Percentiles rank a stretch among this genome's conserved stretches.
Conservation (phyloP, 2,888 invertebrate genomes). For the Brachynemurus nebulosus region DNA sequence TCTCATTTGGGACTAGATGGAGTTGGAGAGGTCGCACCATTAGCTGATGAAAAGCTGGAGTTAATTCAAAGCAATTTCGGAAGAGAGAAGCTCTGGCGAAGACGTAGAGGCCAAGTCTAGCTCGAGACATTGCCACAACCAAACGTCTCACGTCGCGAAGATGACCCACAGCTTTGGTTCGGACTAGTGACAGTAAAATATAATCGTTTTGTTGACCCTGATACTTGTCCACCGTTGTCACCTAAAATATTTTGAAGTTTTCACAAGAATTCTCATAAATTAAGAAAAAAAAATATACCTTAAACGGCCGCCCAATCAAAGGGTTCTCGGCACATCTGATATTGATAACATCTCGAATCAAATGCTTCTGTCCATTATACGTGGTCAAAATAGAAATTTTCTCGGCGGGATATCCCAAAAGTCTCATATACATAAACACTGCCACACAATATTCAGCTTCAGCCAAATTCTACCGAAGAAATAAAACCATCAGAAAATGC, state of each 20-base stretch:
- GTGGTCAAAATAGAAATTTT: constrained; percentile 97
- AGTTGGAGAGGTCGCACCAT: constrained; percentile 69
- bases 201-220: constrained; percentile 99
- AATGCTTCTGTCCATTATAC: constrained; percentile 97
- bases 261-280: no score
- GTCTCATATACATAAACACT: constrained; percentile 95
- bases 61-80: constrained; percentile 92
- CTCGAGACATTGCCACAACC: constrained; percentile 96
- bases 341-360: constrained; percentile 90
- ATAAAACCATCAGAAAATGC: constrained; percentile 5
- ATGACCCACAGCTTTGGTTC: constrained; percentile 96
- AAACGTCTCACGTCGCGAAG: constrained; percentile 89
- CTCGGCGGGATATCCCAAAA: constrained; percentile 91
- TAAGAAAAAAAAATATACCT: no score
- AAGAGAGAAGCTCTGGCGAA: constrained; percentile 89
- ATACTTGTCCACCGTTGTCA: constrained; percentile 96
- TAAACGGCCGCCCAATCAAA: constrained; percentile 83
- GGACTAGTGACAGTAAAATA: constrained; percentile 87
- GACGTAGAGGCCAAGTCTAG: constrained; percentile 89
- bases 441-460: constrained; percentile 94
- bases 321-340: constrained; percentile 89
- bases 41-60: constrained; percentile 88
- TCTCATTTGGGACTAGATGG: constrained; percentile 66
- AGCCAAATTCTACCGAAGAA: constrained; percentile 51
- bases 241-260: constrained; percentile 31